These are phyloP conservation scores for Heteromormyrus szaboi DNA, from an alignment of 2,797 vertebrate genomes.

Conservation along the genomic window DNA sequence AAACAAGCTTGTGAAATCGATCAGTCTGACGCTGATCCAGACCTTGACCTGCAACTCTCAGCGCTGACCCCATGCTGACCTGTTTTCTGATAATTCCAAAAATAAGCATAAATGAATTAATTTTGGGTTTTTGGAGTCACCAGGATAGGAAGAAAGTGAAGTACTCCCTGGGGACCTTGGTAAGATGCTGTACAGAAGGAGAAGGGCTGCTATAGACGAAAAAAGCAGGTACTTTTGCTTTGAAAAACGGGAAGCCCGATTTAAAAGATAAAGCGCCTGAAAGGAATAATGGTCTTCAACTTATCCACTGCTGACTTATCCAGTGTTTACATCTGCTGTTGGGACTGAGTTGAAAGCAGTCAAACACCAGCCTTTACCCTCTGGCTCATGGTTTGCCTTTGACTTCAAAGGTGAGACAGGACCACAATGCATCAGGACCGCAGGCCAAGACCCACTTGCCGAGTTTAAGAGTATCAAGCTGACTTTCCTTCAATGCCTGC, in stretches of 20 bases:
- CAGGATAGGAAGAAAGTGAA: background rate
- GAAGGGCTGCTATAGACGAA: background rate
- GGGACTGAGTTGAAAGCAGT: slow-evolving; percentile 14
- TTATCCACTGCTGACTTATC: slow-evolving; percentile 10
- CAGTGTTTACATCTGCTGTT: slow-evolving; percentile 10
- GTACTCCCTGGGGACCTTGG: background rate
- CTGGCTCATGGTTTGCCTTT: background rate
- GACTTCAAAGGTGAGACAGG: slow-evolving; percentile 16
- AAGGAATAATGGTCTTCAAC: slow-evolving; percentile 12
- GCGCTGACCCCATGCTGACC: background rate
- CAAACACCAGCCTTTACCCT: background rate
- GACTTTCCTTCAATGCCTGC: background rate
- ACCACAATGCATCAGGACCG: background rate
- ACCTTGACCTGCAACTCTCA: background rate
- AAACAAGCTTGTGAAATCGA: background rate
- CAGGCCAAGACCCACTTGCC: slow-evolving; percentile 17
- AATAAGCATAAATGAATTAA: background rate
- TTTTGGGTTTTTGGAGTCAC: background rate
- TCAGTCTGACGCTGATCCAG: background rate
- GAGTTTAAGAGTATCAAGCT: background rate
- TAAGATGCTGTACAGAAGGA: slow-evolving; percentile 2
- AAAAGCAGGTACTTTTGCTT: background rate
- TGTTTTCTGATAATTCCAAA: background rate
- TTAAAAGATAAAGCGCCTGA: slow-evolving; percentile 20
- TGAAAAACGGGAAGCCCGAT: slow-evolving; percentile 5